Percentiles rank a stretch among this genome's conserved stretches.
Evolutionary conservation across 2,797 vertebrate species (phyloP).

Genomic region (Chiloscyllium punctatum): DNA sequence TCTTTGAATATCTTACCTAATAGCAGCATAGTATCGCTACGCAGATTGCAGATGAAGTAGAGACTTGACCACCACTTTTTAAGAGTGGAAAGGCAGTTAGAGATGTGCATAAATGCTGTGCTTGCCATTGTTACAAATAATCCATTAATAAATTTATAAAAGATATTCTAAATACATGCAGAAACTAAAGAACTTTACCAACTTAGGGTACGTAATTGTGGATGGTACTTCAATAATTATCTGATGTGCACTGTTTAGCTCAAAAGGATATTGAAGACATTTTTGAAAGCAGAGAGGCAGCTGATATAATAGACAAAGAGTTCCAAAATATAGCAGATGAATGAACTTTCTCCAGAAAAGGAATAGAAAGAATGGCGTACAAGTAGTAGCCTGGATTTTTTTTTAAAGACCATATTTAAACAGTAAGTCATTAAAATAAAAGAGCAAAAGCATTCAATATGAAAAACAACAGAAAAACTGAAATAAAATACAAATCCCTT

Average conservation of each 20-base stretch:
- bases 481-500: not conserved
- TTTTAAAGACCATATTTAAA: not conserved
- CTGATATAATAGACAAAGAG: not conserved
- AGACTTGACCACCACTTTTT: not conserved
- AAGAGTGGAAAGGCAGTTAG: not conserved
- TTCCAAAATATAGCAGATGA: not conserved
- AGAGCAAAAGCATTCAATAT: not conserved
- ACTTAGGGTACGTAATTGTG: not conserved
- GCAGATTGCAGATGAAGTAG: not conserved
- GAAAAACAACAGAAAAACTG: not conserved
- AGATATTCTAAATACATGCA: not conserved
- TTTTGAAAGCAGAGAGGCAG: not conserved
- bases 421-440: not conserved
- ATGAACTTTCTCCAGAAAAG: not conserved
- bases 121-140: not conserved
- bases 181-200: not conserved
- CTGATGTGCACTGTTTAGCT: not conserved
- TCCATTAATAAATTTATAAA: not conserved
- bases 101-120: not conserved
- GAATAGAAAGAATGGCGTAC: not conserved
- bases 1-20: not conserved
- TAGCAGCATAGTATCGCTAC: not conserved
- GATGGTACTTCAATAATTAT: not conserved
- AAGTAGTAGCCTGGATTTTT: not conserved
- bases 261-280: not conserved